These are phyloP conservation scores for Hypanus sabinus DNA, from an alignment of 2,113 vertebrate genomes.

Conservation along the genomic window DNA sequence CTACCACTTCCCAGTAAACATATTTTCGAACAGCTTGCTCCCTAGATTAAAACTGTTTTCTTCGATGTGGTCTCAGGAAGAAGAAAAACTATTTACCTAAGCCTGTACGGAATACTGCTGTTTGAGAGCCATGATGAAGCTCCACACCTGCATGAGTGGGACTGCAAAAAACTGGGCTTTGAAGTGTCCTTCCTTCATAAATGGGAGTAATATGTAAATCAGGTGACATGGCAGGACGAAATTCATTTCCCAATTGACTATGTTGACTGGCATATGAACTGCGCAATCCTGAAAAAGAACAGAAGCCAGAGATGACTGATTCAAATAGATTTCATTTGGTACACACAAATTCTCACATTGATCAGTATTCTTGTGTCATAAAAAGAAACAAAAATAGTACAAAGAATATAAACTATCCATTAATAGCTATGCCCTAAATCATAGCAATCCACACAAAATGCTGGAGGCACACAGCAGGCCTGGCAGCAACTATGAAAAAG, in stretches of 20 bases:
- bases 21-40: neutral
- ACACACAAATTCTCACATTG: neutral
- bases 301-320: constrained; percentile 27
- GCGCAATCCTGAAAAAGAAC: constrained; percentile 65
- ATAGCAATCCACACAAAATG: too few relatives aligned
- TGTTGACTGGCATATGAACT: constrained; percentile 88
- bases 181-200: constrained; percentile 84
- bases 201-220: constrained; percentile 88
- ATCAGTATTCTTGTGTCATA: neutral
- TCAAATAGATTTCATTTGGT: neutral
- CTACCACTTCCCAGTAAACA: neutral
- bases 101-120: constrained; percentile 69
- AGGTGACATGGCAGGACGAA: constrained; percentile 77
- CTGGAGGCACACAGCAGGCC: too few relatives aligned
- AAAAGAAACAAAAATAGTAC: neutral
- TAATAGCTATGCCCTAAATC: neutral
- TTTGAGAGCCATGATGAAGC: constrained; percentile 69
- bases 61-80: neutral
- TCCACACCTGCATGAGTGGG: constrained; percentile 67
- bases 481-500: too few relatives aligned
- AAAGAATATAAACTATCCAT: neutral
- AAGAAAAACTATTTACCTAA: constrained; percentile 62
- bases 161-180: constrained; percentile 81
- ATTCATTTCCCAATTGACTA: constrained; percentile 78
- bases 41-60: neutral